phyloP scores from a whole-genome alignment of 2,113 vertebrate species.

The Ictalurus punctatus region DNA sequence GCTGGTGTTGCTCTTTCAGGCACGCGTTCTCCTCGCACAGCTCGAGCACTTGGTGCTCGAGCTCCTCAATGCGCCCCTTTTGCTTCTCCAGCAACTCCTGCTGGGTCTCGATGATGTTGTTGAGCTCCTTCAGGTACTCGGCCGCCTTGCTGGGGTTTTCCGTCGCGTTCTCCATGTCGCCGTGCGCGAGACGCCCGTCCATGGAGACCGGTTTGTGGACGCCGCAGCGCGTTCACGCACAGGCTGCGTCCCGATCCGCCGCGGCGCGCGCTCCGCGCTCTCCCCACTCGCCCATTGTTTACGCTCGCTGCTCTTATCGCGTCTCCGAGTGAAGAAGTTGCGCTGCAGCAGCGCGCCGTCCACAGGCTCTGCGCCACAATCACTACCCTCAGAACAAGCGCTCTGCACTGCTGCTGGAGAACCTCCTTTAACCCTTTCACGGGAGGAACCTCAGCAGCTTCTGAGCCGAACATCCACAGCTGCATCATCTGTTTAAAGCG shows the following conservation, averaged over 20 bases:
- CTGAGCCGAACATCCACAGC: neutral
- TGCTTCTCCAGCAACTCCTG: constrained; percentile 89
- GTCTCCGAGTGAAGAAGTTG: constrained; percentile 60
- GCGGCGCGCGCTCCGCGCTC: neutral
- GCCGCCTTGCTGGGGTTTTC: constrained; percentile 89
- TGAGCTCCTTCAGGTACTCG: constrained; percentile 85
- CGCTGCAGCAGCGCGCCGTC: constrained; percentile 62
- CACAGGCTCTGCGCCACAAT: constrained; percentile 62
- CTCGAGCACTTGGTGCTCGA: constrained; percentile 86
- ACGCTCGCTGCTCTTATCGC: constrained; percentile 42
- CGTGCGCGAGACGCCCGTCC: constrained; percentile 68
- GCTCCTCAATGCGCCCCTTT: constrained; percentile 83
- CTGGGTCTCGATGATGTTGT: constrained; percentile 86
- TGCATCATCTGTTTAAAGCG: neutral
- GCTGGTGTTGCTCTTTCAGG: constrained; percentile 84
- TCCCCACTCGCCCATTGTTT: constrained; percentile 66
- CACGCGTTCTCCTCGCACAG: constrained; percentile 81
- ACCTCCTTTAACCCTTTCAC: constrained; percentile 65
- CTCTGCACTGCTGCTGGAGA: constrained; percentile 40
- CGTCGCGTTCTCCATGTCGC: constrained; percentile 81
- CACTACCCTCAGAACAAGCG: constrained; percentile 61
- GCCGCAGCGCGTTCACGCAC: constrained; percentile 17
- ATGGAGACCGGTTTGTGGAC: constrained; percentile 47
- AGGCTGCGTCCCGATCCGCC: constrained; percentile 52
- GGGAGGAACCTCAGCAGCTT: constrained; percentile 12